phyloP scores from a whole-genome alignment of 2,888 invertebrate species.

The Villa cingulata region DNA sequence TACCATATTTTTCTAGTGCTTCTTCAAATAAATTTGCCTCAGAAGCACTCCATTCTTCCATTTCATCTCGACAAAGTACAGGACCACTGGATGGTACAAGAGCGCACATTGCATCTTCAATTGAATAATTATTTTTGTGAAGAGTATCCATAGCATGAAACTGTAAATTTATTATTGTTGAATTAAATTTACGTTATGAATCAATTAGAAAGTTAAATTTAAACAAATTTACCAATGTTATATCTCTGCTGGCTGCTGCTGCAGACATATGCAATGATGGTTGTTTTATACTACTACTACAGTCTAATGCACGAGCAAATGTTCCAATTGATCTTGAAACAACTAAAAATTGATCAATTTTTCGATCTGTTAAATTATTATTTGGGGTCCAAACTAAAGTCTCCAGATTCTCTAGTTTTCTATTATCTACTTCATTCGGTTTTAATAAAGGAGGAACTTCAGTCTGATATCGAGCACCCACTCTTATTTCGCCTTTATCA shows the following conservation, averaged over 20 bases:
- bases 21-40: conserved; percentile 99
- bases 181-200: conserved; percentile 4
- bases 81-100: conserved; percentile 92
- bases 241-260: conserved; percentile 96
- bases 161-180: conserved; percentile 34
- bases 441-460: conserved; percentile 71
- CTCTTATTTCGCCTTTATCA: conserved; percentile 91
- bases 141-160: conserved; percentile 98
- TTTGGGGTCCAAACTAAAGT: conserved; percentile 90
- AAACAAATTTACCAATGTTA: conserved; percentile 59
- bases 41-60: conserved; percentile 99
- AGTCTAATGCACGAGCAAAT: conserved; percentile 96
- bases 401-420: conserved; percentile 67
- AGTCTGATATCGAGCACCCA: conserved; percentile 93
- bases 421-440: conserved; percentile 50
- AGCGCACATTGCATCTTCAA: conserved; percentile 80
- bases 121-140: conserved; percentile 83
- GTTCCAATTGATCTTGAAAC: conserved; percentile 91
- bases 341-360: conserved; percentile 98
- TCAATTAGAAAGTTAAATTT: conserved; percentile 2
- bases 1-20: conserved; percentile 94
- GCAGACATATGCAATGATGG: conserved; percentile 99
- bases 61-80: conserved; percentile 93
- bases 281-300: conserved; percentile 95
- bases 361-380: conserved; percentile 81